Evolutionary conservation across 2,888 invertebrate species (phyloP), one percentile per base, ranked within the genome.

Genomic region (Caenorhabditis sulstoni): DNA sequence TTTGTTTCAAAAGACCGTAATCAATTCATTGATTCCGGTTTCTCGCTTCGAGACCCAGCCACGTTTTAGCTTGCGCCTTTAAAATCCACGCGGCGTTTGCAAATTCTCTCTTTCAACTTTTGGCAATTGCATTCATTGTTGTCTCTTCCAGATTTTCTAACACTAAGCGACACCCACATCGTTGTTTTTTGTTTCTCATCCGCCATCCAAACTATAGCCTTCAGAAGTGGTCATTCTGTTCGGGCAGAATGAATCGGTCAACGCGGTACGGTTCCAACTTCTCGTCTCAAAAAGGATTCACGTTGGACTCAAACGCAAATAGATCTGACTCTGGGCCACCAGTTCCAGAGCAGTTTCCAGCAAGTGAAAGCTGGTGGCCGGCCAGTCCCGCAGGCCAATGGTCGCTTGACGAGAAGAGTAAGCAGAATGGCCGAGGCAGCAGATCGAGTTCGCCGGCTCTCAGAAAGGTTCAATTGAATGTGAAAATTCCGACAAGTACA

Each of bases 281-380:
- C 7, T 7, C 29, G 7, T 29, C 29, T 5, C 29, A 29, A 29
- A 29, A 29, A 3, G 29, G 29, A 29, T 5, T 7, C 29, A 7
- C 29, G 29, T 5, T 3, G 9, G 41, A 18, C 9, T 57, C 22
- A 55, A 4, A 37, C 16, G 16, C 41, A 49, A 23, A n/a, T 0
- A 41, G 35, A 5, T 3, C 29, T 29, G 29, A 29, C 7, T 29
- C 29, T 23, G 14, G 37, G 18, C 35, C 18, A 44, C 22, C 20
- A 16, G 8, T 11, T 1, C 9, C 18, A 3, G 1, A 74, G 39
- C 41, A 44, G 22, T 76, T 68, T 29, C 67, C 75, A 8, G 57
- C 37, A 22, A 45, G 23, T 22, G 64, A 70, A 14, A 45, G 65
- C 20, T 77, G 68, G 68, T 77, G 76, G 76, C 39, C 52, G 18